Evolutionary conservation across 2,888 invertebrate species (phyloP).

Genomic region (Helleia helle): DNA sequence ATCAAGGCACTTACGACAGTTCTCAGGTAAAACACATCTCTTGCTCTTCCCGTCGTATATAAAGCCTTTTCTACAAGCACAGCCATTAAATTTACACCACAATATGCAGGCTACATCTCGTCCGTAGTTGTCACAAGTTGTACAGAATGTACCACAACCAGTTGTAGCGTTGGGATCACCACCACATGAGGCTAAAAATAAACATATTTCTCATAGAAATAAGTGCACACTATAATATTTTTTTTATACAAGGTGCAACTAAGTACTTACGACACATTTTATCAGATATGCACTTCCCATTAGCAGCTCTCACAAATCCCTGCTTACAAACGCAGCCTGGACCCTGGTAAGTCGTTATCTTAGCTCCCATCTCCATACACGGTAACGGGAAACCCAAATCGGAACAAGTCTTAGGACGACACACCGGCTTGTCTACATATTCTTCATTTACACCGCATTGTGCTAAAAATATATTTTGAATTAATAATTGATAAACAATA

Average conservation of each 20-base stretch:
- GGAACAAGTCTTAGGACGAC: neutral
- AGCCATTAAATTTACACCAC: constrained; percentile 15
- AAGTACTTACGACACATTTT: constrained; percentile 5
- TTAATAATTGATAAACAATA: too few species aligned
- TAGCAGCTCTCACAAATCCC: constrained; percentile 2
- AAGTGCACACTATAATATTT: too few species aligned
- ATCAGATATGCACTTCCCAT: neutral
- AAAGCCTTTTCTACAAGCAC: constrained; percentile 27
- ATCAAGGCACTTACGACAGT: constrained; percentile 27
- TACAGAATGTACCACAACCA: constrained; percentile 23
- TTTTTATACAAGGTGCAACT: too few species aligned
- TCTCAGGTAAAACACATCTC: constrained; percentile 24
- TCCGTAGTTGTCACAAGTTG: constrained; percentile 22
- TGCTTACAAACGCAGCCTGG: constrained; percentile 5
- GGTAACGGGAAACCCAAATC: neutral
- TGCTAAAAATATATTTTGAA: too few species aligned
- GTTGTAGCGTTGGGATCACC: constrained; percentile 26
- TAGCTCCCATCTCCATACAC: too few species aligned
- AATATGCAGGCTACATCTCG: constrained; percentile 8
- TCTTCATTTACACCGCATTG: too few species aligned
- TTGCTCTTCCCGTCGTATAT: constrained; percentile 19
- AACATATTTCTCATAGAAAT: too few species aligned
- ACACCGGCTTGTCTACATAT: too few species aligned
- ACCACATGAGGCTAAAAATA: constrained; percentile 22
- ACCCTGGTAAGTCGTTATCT: too few species aligned